A percentile compares a stretch with the other conserved stretches of the same genome.
Evolutionary conservation across 1,140 invertebrate species (phyloP).

Genomic region (Anoplophora glabripennis): DNA sequence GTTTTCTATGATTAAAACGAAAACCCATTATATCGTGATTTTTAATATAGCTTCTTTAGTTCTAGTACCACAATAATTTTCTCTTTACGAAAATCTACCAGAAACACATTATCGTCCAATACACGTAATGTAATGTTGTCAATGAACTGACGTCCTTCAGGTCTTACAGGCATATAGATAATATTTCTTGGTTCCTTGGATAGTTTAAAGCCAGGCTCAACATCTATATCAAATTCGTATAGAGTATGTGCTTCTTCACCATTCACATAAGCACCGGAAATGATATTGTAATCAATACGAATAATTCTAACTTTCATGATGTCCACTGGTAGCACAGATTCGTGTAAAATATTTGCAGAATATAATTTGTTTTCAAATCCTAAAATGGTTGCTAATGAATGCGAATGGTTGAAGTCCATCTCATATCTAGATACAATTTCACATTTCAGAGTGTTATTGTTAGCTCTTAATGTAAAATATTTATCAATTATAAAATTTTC

Average conservation of each 20-base stretch:
- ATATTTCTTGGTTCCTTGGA: slow-evolving; percentile 16
- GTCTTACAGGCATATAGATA: slow-evolving; percentile 15
- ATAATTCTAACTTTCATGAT: slow-evolving; percentile 21
- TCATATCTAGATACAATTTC: slow-evolving; percentile 13
- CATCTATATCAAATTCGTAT: slow-evolving; percentile 14
- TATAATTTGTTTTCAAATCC: slow-evolving; percentile 9
- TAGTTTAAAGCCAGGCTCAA: slow-evolving; percentile 14
- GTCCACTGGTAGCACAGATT: slow-evolving; percentile 10
- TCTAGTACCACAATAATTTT: slow-evolving; percentile 7
- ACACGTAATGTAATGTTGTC: slow-evolving; percentile 9
- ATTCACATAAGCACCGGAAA: slow-evolving; percentile 13
- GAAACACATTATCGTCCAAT: background rate
- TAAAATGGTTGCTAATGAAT: background rate
- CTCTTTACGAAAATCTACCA: slow-evolving; percentile 2
- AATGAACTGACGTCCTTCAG: slow-evolving; percentile 8
- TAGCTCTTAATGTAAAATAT: slow-evolving; percentile 11
- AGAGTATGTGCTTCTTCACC: slow-evolving; percentile 7
- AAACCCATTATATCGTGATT: no score
- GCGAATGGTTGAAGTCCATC: slow-evolving; percentile 4
- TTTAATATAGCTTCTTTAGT: slow-evolving; percentile 6
- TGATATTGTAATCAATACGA: slow-evolving; percentile 13
- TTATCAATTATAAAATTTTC: background rate
- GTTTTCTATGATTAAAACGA: no score
- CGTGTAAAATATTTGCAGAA: background rate
- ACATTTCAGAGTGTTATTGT: slow-evolving; percentile 20